Percentiles rank a stretch among this genome's conserved stretches.
Conservation (phyloP, 2,113 vertebrate species). For the Mionectes macconnelli region DNA sequence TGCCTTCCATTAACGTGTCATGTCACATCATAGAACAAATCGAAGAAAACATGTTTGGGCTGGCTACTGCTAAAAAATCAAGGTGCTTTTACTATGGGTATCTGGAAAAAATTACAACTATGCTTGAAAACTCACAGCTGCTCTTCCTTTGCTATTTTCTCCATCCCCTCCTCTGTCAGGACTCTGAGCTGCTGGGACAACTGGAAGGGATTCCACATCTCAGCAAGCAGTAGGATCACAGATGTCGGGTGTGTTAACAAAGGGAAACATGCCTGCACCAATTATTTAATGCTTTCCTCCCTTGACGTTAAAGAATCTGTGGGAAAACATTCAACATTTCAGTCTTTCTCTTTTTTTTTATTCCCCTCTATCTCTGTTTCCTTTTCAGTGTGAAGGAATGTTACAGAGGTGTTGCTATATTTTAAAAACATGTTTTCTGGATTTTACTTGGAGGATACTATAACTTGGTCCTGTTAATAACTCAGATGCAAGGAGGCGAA, state of each 20-base stretch:
- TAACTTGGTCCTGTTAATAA: not conserved
- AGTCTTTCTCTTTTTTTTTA: not conserved
- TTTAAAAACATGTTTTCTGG: not conserved
- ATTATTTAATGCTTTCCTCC: not conserved
- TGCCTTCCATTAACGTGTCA: not conserved
- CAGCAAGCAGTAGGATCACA: not conserved
- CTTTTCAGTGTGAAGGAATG: not conserved
- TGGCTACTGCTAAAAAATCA: conserved; percentile 16
- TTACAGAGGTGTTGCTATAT: not conserved
- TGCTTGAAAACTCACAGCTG: conserved; percentile 58
- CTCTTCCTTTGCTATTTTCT: conserved; percentile 21
- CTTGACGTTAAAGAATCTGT: not conserved
- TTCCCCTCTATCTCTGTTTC: not conserved
- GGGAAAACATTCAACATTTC: not conserved
- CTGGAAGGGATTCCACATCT: not conserved
- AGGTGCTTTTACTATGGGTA: conserved; percentile 14
- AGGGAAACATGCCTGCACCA: not conserved
- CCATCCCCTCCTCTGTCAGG: not conserved
- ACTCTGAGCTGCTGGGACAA: conserved; percentile 29
- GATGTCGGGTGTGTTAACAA: not conserved
- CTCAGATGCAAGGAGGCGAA: not conserved
- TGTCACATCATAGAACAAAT: not conserved
- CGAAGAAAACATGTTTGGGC: conserved; percentile 5
- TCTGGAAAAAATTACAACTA: conserved; percentile 46
- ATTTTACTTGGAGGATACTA: not conserved